Evolutionary conservation across 2,113 vertebrate species (phyloP).

Genomic region (Xiphophorus couchianus): DNA sequence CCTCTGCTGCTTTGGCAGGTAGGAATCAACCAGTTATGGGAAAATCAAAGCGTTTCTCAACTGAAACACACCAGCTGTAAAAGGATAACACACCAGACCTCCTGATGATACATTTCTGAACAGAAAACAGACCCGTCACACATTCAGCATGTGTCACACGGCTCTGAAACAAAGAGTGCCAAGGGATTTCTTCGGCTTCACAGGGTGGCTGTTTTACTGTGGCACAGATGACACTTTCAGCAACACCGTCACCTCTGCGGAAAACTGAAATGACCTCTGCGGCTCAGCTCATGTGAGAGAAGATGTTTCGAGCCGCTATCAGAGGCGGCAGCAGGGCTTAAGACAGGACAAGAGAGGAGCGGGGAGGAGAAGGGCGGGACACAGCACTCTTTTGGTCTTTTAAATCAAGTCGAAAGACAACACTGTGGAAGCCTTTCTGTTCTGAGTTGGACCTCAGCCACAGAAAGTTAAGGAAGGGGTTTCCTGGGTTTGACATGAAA

Average conservation of each 20-base stretch:
- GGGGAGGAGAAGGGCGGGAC: conserved; percentile 10
- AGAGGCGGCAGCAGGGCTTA: conserved; percentile 29
- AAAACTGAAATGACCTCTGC: conserved; percentile 52
- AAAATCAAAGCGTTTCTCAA: conserved; percentile 19
- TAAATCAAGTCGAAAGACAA: conserved; percentile 2
- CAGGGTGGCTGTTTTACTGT: conserved; percentile 50
- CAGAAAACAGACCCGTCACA: conserved; percentile 43
- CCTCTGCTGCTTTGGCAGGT: not conserved
- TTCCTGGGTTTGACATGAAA: conserved; percentile 59
- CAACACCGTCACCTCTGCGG: conserved; percentile 51
- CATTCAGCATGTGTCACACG: conserved; percentile 29
- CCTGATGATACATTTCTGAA: conserved; percentile 52
- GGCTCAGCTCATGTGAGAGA: conserved; percentile 46
- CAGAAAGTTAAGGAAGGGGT: conserved; percentile 7
- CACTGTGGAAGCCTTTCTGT: conserved; percentile 18
- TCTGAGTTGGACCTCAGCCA: conserved; percentile 20
- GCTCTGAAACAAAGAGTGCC: conserved; percentile 42
- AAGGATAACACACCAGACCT: conserved; percentile 14
- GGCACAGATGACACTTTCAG: conserved; percentile 55
- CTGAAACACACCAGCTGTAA: conserved; percentile 31
- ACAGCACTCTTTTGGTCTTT: conserved; percentile 35
- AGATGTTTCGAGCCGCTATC: conserved; percentile 40
- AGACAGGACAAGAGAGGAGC: conserved; percentile 19
- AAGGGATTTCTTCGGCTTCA: conserved; percentile 52
- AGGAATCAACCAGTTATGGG: not conserved